Evolutionary conservation across 1,140 invertebrate species (phyloP), one percentile per base, ranked within the genome.

Genomic region (Pissodes strobi): DNA sequence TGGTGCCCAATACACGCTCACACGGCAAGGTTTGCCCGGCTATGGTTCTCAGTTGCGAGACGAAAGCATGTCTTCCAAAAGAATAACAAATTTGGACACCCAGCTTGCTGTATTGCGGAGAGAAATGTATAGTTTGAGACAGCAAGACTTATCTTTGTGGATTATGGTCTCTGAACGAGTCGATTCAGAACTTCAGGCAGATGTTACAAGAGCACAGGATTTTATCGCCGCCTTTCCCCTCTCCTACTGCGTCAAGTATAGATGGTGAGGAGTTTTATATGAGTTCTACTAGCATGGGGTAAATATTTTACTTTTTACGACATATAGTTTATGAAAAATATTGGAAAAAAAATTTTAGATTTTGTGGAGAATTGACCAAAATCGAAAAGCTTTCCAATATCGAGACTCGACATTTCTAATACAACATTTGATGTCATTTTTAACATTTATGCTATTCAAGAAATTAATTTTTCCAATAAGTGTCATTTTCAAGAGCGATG

Each of bases 61-160:
- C 9, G 25, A 27, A n/a, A 59, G 38, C 34, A 17, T 12, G 61
- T 65, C 23, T 73, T 63, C 48, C 72, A 56, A 83, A 48, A 86
- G 86, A 53, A 82, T 87, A 1, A 87, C 86, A 12, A 90, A 89
- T 62, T 80, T 93, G 56, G 91, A 94, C 72, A 87, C 88, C 10
- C 90, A 93, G 72, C 79, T 93, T 70, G 87, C 89, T 1, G 86
- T 91, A 62, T 80, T 94, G 27, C 85, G 91, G 68, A 87, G 90
- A 71, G 91, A 93, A 85, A 93, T 94, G 92, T 91, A 90, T 69
- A 89, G 89, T 64, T 81, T 94, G 0, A 82, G 92, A 10, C 91
- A 94, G 72, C 72, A 94, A 74, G 92, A 94, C 76, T 81, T 94
- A 23, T 92, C 91, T 0, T 79, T 94, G 18, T 80, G 94, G 2